Evolutionary conservation across 2,113 vertebrate genomes (phyloP).

Genomic region (Boulengeromyrus knoepffleri): DNA sequence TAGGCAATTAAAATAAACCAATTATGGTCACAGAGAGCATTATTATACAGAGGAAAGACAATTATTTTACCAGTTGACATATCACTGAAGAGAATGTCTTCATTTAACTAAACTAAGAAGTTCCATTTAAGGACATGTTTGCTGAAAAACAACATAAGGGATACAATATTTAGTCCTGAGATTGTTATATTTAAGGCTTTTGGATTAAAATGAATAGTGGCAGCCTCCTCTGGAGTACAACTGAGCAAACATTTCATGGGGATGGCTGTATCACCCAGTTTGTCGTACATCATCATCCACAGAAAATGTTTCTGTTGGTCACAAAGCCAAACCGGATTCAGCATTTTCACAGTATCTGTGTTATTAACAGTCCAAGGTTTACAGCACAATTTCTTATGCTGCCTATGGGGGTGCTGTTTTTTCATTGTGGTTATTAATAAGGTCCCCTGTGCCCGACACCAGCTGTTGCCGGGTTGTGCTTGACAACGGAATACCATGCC

Average conservation of each 20-base stretch:
- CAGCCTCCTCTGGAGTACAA: background rate
- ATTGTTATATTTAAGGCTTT: background rate
- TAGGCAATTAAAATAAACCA: background rate
- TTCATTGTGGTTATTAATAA: background rate
- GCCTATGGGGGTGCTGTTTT: background rate
- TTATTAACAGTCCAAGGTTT: background rate
- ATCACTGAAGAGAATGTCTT: background rate
- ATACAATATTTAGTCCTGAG: background rate
- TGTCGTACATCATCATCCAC: background rate
- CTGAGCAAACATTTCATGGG: background rate
- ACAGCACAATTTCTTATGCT: background rate
- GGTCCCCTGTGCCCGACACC: background rate
- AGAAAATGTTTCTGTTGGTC: background rate
- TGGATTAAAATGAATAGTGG: background rate
- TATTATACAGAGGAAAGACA: background rate
- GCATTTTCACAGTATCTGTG: background rate
- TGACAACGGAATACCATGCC: background rate
- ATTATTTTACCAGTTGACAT: background rate
- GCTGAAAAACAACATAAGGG: background rate
- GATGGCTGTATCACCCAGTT: background rate
- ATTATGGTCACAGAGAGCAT: background rate
- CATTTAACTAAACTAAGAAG: background rate
- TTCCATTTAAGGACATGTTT: background rate
- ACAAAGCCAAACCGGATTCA: background rate
- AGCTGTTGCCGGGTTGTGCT: background rate